Evolutionary conservation across 2,797 vertebrate genomes (phyloP).

Genomic region (Pangasius sanitwongsei): DNA sequence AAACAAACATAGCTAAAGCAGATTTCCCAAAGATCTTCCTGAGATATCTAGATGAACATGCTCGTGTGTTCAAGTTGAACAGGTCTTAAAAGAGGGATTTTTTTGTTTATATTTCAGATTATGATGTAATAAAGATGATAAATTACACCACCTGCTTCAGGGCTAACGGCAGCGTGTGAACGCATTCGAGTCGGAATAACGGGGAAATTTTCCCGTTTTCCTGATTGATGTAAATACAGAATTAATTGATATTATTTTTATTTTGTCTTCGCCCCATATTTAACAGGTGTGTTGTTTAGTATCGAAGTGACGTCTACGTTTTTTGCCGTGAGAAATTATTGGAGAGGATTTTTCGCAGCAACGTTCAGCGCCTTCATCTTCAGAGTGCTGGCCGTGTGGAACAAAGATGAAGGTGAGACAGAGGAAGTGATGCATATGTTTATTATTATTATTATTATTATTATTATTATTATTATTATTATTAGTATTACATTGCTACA

Average conservation of each 20-base stretch:
- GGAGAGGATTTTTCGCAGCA: constrained; percentile 98
- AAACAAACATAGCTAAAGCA: background rate
- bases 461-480: background rate
- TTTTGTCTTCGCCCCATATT: background rate
- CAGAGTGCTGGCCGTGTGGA: constrained; percentile 95
- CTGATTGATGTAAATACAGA: background rate
- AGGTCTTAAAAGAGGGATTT: background rate
- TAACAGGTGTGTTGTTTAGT: constrained; percentile 93
- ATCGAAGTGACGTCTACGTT: constrained; percentile 98
- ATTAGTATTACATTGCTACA: background rate
- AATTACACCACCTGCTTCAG: background rate
- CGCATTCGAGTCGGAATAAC: background rate
- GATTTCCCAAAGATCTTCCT: background rate
- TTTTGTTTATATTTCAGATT: background rate
- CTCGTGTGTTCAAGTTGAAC: background rate
- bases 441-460: background rate
- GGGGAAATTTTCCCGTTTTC: background rate
- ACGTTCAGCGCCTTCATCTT: constrained; percentile 99
- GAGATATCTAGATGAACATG: background rate
- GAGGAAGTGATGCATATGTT: background rate
- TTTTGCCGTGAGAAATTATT: constrained; percentile 98
- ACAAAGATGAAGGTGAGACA: constrained; percentile 92
- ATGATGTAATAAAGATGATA: background rate
- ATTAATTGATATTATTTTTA: background rate
- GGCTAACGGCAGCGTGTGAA: background rate